Evolutionary conservation across 2,888 invertebrate genomes (phyloP).

Genomic region (Aleiodes leptofemur): DNA sequence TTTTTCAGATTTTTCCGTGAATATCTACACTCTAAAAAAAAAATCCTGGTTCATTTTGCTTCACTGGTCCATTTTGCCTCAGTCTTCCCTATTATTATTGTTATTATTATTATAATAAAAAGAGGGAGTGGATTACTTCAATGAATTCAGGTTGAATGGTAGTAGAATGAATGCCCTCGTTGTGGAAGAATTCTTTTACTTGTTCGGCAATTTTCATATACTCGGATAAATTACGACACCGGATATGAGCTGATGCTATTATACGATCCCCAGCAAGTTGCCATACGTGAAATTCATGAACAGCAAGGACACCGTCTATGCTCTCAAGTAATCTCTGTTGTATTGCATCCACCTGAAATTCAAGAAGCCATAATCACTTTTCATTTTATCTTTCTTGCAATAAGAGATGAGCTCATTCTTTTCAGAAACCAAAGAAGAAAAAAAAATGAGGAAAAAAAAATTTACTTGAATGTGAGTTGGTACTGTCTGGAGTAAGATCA

Average conservation of each 20-base stretch:
- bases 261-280: slow-evolving; percentile 97
- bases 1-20: too few species aligned
- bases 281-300: slow-evolving; percentile 99
- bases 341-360: slow-evolving; percentile 87
- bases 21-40: too few species aligned
- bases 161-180: slow-evolving; percentile 98
- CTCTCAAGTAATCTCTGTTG: slow-evolving; percentile 90
- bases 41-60: too few species aligned
- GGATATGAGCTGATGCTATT: slow-evolving; percentile 97
- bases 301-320: slow-evolving; percentile 95
- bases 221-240: slow-evolving; percentile 94
- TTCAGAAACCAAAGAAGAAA: slow-evolving; percentile 10
- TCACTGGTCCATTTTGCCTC: too few species aligned
- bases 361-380: background rate
- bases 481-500: slow-evolving; percentile 97
- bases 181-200: slow-evolving; percentile 98
- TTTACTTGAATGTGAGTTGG: slow-evolving; percentile 93
- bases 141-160: slow-evolving; percentile 99
- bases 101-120: slow-evolving; percentile 12
- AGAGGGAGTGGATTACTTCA: slow-evolving; percentile 79
- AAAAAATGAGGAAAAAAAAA: slow-evolving; percentile 46
- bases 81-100: too few species aligned
- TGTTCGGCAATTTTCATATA: slow-evolving; percentile 98
- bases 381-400: too few species aligned
- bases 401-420: background rate